Evolutionary conservation across 2,113 vertebrate genomes (phyloP).

Genomic region (Actenoides hombroni): DNA sequence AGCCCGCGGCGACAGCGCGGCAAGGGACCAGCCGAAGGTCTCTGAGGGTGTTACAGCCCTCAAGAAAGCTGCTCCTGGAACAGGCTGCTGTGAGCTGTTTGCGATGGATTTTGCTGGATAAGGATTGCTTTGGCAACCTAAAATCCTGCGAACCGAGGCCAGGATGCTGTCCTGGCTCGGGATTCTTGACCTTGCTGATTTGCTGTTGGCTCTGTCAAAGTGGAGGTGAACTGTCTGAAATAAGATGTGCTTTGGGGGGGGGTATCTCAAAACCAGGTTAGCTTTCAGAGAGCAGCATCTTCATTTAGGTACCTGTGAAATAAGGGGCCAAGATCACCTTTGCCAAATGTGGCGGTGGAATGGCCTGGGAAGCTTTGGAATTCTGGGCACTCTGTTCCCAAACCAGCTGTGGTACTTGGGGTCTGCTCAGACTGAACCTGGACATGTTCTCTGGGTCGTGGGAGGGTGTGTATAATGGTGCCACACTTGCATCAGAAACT

Average conservation of each 20-base stretch:
- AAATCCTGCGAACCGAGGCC: neutral
- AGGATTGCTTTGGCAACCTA: neutral
- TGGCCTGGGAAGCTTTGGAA: neutral
- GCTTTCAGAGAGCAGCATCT: accelerated
- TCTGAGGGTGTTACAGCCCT: neutral
- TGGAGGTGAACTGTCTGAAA: accelerated
- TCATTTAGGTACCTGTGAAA: neutral
- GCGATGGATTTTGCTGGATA: neutral
- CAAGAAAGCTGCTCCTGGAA: neutral
- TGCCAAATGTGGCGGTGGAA: neutral
- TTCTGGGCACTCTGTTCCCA: neutral
- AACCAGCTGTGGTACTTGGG: neutral
- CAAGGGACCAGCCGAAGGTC: neutral
- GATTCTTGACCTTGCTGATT: neutral
- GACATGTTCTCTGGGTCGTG: accelerated
- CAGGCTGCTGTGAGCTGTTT: neutral
- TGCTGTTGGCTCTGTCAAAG: neutral
- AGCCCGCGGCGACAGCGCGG: neutral
- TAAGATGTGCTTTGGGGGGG: accelerated
- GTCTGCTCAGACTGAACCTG: neutral
- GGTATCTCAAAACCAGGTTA: neutral
- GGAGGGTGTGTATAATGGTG: neutral
- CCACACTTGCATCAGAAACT: neutral
- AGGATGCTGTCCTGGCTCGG: neutral
- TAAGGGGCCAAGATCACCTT: accelerated